Conservation (phyloP, 2,888 invertebrate genomes). For the Cyclophora albipunctata region DNA sequence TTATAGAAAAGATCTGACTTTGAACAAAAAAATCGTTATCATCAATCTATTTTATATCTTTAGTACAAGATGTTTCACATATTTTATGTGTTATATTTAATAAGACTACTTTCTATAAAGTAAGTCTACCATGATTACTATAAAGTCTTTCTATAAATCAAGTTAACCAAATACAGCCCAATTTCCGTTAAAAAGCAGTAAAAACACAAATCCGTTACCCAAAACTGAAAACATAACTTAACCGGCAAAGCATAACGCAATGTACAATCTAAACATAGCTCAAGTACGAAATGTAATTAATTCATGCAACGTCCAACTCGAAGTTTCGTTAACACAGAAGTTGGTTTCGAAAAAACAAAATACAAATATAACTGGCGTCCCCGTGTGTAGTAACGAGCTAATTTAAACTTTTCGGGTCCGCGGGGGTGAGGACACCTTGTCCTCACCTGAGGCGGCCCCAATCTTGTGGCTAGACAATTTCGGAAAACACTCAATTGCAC, state of each 20-base stretch:
- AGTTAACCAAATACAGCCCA: too few species aligned
- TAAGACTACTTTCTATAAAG: too few species aligned
- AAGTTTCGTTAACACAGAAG: conserved; percentile 54
- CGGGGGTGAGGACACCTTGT: conserved; percentile 41
- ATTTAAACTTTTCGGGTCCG: conserved; percentile 72
- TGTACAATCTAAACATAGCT: too few species aligned
- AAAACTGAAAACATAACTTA: too few species aligned
- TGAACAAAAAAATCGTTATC: background rate
- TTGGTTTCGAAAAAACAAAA: conserved; percentile 69
- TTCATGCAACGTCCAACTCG: conserved; percentile 47
- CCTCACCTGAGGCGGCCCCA: conserved; percentile 64
- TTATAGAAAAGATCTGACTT: background rate
- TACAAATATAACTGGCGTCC: conserved; percentile 56
- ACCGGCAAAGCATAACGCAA: too few species aligned
- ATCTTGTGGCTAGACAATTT: conserved; percentile 48
- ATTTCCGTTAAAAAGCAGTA: too few species aligned
- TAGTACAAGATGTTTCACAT: too few species aligned
- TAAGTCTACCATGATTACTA: too few species aligned
- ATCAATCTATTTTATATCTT: too few species aligned
- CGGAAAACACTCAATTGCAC: conserved; percentile 43
- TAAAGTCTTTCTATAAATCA: too few species aligned
- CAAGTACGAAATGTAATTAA: conserved; percentile 42
- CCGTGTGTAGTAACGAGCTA: conserved; percentile 72
- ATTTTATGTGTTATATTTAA: too few species aligned
- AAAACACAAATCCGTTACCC: too few species aligned